Base-by-base conservation (phyloP, 2,888 invertebrate species). In the Apamea epomidion region DNA sequence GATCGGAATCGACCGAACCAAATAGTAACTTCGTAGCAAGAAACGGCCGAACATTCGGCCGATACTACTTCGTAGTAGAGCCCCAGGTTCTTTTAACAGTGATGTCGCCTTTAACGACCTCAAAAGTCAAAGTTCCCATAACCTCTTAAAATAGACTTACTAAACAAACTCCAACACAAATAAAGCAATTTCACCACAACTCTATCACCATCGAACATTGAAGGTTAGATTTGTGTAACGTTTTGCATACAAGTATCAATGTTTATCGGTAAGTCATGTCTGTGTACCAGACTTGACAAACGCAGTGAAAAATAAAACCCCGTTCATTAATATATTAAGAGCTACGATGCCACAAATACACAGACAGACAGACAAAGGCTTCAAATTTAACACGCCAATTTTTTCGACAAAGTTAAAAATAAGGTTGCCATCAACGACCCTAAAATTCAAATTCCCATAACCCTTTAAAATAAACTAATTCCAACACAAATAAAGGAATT, bases 221-320 rank as follows among this genome's bases (percentile, higher is more conserved):
- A 85, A 85, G 82, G 77, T 75, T 67, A 74, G 82, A 81, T 90
- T 90, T 85, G 78, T 78, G 78, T 78, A 83, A 86, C 87, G 87
- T 85, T 86, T 85, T 83, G 88, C 84, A 32, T 32, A 32, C 32
- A 87, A 86, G 88, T 88, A 88, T 87, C 82, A 82, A 67, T 86
- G 77, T 87, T 88, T 93, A 91, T 93, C 89, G 87, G 91, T 73
- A 83, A 88, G 91, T 92, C 93, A 94, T 78, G 77, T 80, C 87
- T 88, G 88, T 80, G 84, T 85, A 89, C 88, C 92, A 93, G 92
- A 92, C 93, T 93, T 92, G 92, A 90, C 91, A 88, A 88, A 89
- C 91, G 88, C 91, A 91, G 87, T 91, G 2, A 37, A 37, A 14
- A 48, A 16, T 14, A 48, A 54, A 54, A 45, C 25, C 58, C 5